Evolutionary conservation across 2,797 vertebrate genomes (phyloP).

Genomic region (Aulostomus chinensis): DNA sequence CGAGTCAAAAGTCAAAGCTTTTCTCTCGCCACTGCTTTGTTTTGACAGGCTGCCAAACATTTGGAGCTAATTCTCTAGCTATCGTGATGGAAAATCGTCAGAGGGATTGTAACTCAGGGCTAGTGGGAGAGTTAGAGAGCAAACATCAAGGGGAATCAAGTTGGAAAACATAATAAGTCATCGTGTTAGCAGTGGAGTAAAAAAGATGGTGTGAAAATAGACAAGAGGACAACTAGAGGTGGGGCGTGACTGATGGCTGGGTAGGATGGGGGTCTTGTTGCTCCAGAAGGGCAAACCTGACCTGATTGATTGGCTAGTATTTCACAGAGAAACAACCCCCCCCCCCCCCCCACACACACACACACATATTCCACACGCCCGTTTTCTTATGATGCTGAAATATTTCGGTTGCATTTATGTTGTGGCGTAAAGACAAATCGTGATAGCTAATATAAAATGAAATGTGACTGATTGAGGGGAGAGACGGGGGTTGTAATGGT

Average conservation of each 20-base stretch:
- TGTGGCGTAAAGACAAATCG: constrained; percentile 32
- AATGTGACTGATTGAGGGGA: constrained; percentile 19
- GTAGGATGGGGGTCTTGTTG: constrained; percentile 62
- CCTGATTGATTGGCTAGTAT: constrained; percentile 74
- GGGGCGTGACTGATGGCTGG: constrained; percentile 73
- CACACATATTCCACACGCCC: constrained; percentile 33
- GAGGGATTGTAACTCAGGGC: constrained; percentile 74
- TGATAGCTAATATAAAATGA: constrained; percentile 11
- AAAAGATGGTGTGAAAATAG: constrained; percentile 76
- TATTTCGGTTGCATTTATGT: constrained; percentile 41
- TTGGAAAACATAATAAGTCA: constrained; percentile 77
- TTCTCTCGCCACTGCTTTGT: constrained; percentile 29
- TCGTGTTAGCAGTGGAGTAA: constrained; percentile 61
- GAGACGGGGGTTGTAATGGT: constrained; percentile 5
- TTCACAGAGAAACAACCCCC: constrained; percentile 59
- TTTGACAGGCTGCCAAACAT: constrained; percentile 76
- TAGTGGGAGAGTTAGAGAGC: constrained; percentile 61
- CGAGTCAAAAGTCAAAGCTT: constrained; percentile 33
- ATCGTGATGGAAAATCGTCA: constrained; percentile 69
- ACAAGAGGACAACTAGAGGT: constrained; percentile 70
- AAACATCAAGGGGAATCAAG: constrained; percentile 74
- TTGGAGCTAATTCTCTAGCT: constrained; percentile 79
- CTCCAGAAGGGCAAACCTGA: constrained; percentile 75
- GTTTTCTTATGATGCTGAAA: constrained; percentile 57
- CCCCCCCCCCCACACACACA: too few species aligned